Base-by-base conservation (phyloP, 2,113 vertebrate species). In the Orientallactaga bullata region DNA sequence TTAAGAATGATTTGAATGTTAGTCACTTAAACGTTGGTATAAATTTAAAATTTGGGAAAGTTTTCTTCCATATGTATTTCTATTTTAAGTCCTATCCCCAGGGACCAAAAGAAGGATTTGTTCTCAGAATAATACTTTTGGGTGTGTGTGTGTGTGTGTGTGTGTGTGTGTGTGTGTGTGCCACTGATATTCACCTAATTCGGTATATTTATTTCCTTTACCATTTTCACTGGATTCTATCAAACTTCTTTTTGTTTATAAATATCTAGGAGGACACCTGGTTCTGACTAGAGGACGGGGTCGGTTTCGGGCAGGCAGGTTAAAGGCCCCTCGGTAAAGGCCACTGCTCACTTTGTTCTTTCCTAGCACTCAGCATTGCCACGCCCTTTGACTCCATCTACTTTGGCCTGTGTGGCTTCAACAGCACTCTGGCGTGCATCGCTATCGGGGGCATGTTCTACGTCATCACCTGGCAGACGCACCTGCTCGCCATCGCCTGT, bases 381-480 rank as follows among this genome's bases (percentile, higher is more conserved):
- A 98, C 98, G 0, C 99, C 99, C 0, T 99, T 99, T 77, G 96
- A 98, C 17, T 96, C 98, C 74, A 99, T 99, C 95, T 99, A 99
- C 97, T 98, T 98, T 6, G 99, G 99, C 60, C 97, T 99, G 72
- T 99, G 99, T 96, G 98, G 99, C 63, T 99, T 99, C 96, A 99
- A 99, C 97, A 98, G 98, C 79, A 98, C 98, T 0, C 96, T 99
- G 17, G 98, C 98, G 5, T 99, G 99, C 97, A 98, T 99, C 0
- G 99, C 99, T 4, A 97, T 99, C 0, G 99, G 99, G 24, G 99
- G 99, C 85, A 98, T 99, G 99, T 99, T 99, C 97, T 99, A 99
- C 0, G 99, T 98, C 15, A 98, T 99, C 65, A 99, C 99, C 39
- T 99, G 99, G 99, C 99, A 99, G 98, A 98, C 98, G 0, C 99